Evolutionary conservation across 2,113 vertebrate species (phyloP), one percentile per base, ranked within the genome.

Genomic region (Hippolais icterina): DNA sequence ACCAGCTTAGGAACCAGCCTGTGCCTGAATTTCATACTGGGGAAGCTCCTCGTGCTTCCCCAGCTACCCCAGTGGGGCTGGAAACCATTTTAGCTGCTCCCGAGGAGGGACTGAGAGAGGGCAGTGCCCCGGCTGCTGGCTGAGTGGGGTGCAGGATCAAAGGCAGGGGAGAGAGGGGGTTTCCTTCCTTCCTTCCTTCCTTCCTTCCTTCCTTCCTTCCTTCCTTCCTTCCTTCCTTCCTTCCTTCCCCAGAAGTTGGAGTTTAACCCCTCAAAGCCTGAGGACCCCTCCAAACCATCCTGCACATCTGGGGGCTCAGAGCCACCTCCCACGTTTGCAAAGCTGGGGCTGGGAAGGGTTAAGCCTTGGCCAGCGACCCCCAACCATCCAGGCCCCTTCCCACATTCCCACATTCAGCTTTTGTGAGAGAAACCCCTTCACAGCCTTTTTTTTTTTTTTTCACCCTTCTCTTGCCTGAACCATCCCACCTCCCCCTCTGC

Each of bases 311-410:
- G 28, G 15, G 17, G 37, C 63, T 89, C 59, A 19, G 59, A 59
- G 49, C 29, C 41, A 9, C 15, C 10, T 24, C 25, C 44, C 0
- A 0, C 6, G 1, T 14, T 29, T 42, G 54, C 1, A 5, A 23
- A 77, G 18, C 29, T 5, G 35, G 60, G 21, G 83, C 19, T 72
- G 39, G 0, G 0, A 94, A 93, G 95, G 92, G 74, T 93, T 93
- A 95, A 92, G 7, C 3, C 5, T 6, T 77, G 85, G 23, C 37
- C 61, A 56, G 14, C 0, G 0, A 72, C 64, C 78, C 31, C 28
- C 25, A 68, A 24, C 46, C 37, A 33, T 4, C n/a, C 77, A 35
- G 56, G 37, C 23, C 68, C n/a, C 52, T 87, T 70, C 56, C 71
- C 65, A 10, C 18, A 29, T 66, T 59, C 39, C 60, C 42, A 46